phyloP scores from a whole-genome alignment of 2,888 invertebrate species.

The Netelia fuscicornis region DNA sequence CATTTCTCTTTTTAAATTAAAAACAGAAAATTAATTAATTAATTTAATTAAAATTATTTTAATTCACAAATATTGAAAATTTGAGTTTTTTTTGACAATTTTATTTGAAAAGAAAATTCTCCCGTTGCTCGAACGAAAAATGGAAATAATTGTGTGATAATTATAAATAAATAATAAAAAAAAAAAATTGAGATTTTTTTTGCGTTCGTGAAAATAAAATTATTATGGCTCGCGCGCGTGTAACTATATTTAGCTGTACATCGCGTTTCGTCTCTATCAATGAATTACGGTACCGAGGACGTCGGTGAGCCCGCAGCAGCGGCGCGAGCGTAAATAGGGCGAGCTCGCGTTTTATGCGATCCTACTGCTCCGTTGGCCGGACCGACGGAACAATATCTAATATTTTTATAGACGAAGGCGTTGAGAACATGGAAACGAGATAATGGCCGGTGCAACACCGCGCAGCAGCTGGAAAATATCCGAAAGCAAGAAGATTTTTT shows the following conservation, averaged over 20 bases:
- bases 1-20: no score
- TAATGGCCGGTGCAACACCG: slow-evolving; percentile 26
- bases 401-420: slow-evolving; percentile 39
- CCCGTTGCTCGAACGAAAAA: no score
- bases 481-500: slow-evolving; percentile 48
- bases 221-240: no score
- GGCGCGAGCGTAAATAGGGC: slow-evolving; percentile 44
- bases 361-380: slow-evolving; percentile 8
- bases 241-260: background rate
- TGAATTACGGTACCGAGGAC: slow-evolving; percentile 46
- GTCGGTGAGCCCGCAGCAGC: slow-evolving; percentile 33
- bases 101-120: no score
- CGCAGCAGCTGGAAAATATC: slow-evolving; percentile 43
- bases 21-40: no score
- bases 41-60: no score
- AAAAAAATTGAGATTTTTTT: no score
- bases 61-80: no score
- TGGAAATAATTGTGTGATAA: no score
- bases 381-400: slow-evolving; percentile 46
- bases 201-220: no score
- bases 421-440: slow-evolving; percentile 16
- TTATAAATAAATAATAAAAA: no score
- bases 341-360: slow-evolving; percentile 40
- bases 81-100: no score
- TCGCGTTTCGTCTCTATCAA: slow-evolving; percentile 9